Evolutionary conservation across 2,888 invertebrate genomes (phyloP).

Genomic region (Ecdyonurus torrentis): DNA sequence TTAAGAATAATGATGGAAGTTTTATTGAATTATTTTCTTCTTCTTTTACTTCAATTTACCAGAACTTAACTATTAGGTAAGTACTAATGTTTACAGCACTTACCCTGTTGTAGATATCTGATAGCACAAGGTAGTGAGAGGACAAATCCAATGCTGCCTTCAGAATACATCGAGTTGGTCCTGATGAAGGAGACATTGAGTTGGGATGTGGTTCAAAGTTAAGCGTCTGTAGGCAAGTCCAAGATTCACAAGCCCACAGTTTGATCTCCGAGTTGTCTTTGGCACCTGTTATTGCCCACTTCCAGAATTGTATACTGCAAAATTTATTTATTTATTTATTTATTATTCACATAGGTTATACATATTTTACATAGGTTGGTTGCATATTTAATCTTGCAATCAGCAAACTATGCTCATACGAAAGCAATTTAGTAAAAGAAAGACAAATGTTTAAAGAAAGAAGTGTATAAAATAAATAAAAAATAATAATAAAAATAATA

Average conservation of each 20-base stretch:
- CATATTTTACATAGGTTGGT: too few species aligned
- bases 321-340: conserved; percentile 7
- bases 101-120: conserved; percentile 69
- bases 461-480: neutral
- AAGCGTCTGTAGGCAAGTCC: conserved; percentile 85
- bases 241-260: conserved; percentile 87
- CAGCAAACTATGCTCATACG: too few species aligned
- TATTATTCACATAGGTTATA: too few species aligned
- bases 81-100: conserved; percentile 12
- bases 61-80: neutral
- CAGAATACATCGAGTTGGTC: conserved; percentile 30
- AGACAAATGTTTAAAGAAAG: too few species aligned
- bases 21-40: neutral
- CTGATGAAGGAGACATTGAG: neutral
- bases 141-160: conserved; percentile 72
- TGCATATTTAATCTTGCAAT: too few species aligned
- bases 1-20: neutral
- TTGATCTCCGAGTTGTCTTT: conserved; percentile 80
- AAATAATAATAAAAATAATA: neutral
- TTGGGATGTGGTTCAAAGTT: conserved; percentile 36
- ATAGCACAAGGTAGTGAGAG: conserved; percentile 70
- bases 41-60: neutral
- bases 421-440: too few species aligned
- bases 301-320: conserved; percentile 70
- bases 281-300: conserved; percentile 83